Base-by-base conservation (phyloP, 2,888 invertebrate genomes). In the Drosophila colorata region DNA sequence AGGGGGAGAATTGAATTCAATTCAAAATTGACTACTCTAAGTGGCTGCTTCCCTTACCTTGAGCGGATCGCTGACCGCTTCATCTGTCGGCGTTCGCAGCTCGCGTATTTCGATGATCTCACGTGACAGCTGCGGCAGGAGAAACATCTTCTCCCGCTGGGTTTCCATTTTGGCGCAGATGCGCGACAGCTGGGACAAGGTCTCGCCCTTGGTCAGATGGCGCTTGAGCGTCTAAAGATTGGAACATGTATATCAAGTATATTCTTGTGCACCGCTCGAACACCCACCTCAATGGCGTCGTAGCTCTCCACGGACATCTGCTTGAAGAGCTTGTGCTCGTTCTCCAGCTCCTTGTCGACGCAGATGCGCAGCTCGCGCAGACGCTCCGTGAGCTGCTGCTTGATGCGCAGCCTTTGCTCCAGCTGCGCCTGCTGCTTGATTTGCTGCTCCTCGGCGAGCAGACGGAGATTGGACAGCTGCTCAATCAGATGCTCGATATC, bases 101-200 rank as follows among this genome's bases (percentile, higher is more conserved):
- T 78, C 92, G 79, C 41, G 81, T 46, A 33, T 88, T 68, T 69
- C 91, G 66, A 87, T 87, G 18, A 86, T 80, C n/a, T 75, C 72
- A 3, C 70, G 71, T 9, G 58, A 88, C 68, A 90, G 37, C 33
- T 88, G 79, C 0, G 90, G 87, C 55, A 91, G 91, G 4, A 93
- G 92, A 28, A 93, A 70, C 43, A 93, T 90, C 79, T 94, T 93
- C 77, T 95, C 95, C 0, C 93, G 92, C 46, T 94, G 93, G 0
- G 94, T 94, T 88, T 96, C 96, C 66, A 95, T 94, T 87, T 95
- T 95, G 48, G 93, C 92, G 75, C 96, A 96, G 53, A 95, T 94
- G 37, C 93, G 93, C 0, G 94, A 92, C 61, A 96, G 89, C 75
- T 94, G 94, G 31, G 94, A 85, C n/a, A 96, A 91, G 18, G 93